Conservation (phyloP, 1,140 invertebrate species). For the Drosophila pruinosa region DNA sequence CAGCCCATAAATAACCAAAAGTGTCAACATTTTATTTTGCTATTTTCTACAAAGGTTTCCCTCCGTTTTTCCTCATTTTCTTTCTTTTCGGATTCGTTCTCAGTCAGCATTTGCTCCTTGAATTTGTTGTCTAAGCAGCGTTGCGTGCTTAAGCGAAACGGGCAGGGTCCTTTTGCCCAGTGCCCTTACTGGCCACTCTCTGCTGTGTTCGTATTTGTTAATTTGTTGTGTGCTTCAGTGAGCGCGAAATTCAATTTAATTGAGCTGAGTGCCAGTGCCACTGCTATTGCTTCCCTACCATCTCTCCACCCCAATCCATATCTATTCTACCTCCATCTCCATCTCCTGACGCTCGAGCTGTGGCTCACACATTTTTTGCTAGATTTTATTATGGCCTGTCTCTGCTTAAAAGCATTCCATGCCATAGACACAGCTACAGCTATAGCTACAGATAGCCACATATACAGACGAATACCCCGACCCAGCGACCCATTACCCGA, state of each 20-base stretch:
- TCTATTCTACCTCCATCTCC: not conserved
- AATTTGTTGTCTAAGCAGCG: conserved; percentile 51
- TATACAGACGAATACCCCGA: conserved; percentile 37
- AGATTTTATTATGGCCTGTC: conserved; percentile 77
- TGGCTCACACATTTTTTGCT: conserved; percentile 73
- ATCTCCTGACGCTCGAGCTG: not conserved
- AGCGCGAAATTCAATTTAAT: conserved; percentile 82
- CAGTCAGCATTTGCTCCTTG: conserved; percentile 12
- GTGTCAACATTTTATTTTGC: conserved; percentile 81
- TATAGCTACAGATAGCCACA: not conserved
- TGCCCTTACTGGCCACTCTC: conserved; percentile 41
- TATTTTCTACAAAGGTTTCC: conserved; percentile 66
- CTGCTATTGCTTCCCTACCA: not conserved
- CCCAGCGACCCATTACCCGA: not conserved
- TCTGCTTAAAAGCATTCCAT: conserved; percentile 70
- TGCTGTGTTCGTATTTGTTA: conserved; percentile 64
- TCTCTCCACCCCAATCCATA: not conserved
- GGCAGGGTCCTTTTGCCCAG: conserved; percentile 49
- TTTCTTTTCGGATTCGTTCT: not conserved
- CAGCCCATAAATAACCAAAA: conserved; percentile 79
- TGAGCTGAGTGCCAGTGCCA: conserved; percentile 72
- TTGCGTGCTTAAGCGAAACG: conserved; percentile 78
- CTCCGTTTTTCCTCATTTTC: conserved; percentile 1
- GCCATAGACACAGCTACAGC: conserved; percentile 32
- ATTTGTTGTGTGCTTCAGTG: conserved; percentile 80